These are phyloP conservation scores for Hylia prasina DNA, from an alignment of 2,113 vertebrate genomes.

Conservation along the genomic window DNA sequence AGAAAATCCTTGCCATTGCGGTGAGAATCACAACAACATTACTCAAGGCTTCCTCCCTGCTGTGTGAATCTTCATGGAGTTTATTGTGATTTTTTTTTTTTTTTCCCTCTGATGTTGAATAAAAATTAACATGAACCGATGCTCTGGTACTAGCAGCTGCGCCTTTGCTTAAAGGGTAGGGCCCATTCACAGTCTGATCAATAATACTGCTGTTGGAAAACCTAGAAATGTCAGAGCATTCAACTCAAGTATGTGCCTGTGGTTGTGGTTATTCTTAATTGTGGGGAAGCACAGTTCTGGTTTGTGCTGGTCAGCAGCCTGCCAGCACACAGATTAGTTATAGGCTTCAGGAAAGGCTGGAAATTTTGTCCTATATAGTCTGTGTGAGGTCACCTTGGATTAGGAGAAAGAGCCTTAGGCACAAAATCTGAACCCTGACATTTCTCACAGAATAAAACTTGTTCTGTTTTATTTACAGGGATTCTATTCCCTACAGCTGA, in stretches of 20 bases:
- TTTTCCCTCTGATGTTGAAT: background rate
- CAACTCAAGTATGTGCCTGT: accelerated
- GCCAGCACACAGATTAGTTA: background rate
- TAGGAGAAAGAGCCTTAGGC: background rate
- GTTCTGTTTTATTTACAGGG: background rate
- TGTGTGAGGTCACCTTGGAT: background rate
- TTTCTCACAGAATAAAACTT: background rate
- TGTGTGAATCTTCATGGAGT: background rate
- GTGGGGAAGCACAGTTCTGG: background rate
- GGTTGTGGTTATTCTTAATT: background rate
- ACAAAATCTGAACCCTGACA: background rate
- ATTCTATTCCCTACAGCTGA: background rate
- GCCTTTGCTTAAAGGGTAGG: background rate
- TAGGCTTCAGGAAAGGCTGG: background rate
- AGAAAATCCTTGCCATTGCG: background rate
- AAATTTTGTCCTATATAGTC: background rate
- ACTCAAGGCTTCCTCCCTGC: background rate
- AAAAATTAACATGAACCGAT: background rate
- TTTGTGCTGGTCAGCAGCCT: background rate
- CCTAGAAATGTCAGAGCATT: background rate
- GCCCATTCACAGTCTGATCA: background rate
- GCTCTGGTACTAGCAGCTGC: background rate
- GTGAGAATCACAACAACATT: background rate
- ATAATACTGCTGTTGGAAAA: background rate
- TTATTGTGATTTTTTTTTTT: accelerated